Conservation (phyloP, 2,888 invertebrate genomes). For the Ichneumon xanthorius region DNA sequence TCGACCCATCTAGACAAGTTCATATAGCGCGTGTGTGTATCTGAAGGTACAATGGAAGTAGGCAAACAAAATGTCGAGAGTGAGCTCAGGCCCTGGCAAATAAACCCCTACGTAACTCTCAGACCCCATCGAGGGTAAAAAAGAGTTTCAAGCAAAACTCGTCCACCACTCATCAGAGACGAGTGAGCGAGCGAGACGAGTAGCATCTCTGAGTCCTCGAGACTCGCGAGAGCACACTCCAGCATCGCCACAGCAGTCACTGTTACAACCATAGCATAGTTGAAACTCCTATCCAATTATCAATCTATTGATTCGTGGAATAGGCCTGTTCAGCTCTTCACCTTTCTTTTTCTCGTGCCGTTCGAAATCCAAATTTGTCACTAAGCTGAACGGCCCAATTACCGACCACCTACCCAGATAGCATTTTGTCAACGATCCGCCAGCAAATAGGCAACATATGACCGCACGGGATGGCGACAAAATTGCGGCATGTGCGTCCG, state of each 20-base stretch:
- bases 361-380: background rate
- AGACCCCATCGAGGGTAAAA: conserved; percentile 34
- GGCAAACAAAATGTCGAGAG: conserved; percentile 31
- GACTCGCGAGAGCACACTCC: conserved; percentile 9
- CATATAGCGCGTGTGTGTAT: background rate
- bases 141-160: conserved; percentile 50
- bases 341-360: background rate
- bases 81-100: conserved; percentile 24
- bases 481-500: no score
- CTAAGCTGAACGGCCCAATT: background rate
- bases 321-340: background rate
- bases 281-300: conserved; percentile 21
- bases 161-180: conserved; percentile 41
- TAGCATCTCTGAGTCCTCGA: conserved; percentile 14
- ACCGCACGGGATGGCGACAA: no score
- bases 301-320: conserved; percentile 20
- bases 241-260: background rate
- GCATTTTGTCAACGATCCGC: no score
- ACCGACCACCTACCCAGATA: no score
- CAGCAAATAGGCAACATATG: no score
- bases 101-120: conserved; percentile 22
- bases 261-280: background rate
- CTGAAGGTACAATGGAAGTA: conserved; percentile 7
- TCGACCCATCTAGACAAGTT: background rate
- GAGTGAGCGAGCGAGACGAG: conserved; percentile 16